These are phyloP conservation scores for Temnothorax rugatulus DNA, from an alignment of 2,888 invertebrate genomes.

Conservation along the genomic window DNA sequence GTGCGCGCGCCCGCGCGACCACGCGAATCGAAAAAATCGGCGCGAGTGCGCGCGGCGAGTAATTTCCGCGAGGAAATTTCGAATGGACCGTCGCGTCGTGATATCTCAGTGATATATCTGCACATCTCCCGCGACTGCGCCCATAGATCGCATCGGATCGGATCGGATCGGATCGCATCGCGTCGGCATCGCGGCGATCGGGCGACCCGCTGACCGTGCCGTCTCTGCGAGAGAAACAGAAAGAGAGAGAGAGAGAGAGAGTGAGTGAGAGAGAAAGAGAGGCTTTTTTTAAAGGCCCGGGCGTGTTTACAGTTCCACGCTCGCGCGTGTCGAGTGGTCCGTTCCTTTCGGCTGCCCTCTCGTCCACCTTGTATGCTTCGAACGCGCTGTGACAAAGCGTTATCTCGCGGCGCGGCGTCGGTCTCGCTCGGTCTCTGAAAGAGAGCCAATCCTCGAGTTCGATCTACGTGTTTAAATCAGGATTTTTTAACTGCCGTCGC, in stretches of 20 bases:
- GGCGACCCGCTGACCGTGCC: not conserved
- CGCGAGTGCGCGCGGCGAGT: not conserved
- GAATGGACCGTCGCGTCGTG: not conserved
- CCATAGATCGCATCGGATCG: slow-evolving; percentile 2
- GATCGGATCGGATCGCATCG: not conserved
- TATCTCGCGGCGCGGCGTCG: not conserved
- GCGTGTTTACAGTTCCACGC: slow-evolving; percentile 69
- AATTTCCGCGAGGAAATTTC: not conserved
- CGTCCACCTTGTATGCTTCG: not conserved
- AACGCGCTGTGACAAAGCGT: not conserved
- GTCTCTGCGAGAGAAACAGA: not conserved
- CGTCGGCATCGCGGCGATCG: not conserved
- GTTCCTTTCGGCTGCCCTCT: not conserved
- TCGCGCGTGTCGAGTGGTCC: slow-evolving; percentile 15
- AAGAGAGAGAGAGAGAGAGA: slow-evolving; percentile 3
- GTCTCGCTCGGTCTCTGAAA: not conserved
- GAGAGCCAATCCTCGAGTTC: not conserved
- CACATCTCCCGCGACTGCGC: slow-evolving; percentile 15
- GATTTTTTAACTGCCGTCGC: not conserved
- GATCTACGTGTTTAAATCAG: not conserved
- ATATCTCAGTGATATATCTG: not conserved
- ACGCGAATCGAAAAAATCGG: not conserved
- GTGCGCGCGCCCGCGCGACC: slow-evolving; percentile 13
- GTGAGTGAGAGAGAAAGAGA: not conserved
- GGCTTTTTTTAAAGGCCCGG: slow-evolving; percentile 65